Conservation (phyloP, 2,113 vertebrate species). For the Sturnira hondurensis region DNA sequence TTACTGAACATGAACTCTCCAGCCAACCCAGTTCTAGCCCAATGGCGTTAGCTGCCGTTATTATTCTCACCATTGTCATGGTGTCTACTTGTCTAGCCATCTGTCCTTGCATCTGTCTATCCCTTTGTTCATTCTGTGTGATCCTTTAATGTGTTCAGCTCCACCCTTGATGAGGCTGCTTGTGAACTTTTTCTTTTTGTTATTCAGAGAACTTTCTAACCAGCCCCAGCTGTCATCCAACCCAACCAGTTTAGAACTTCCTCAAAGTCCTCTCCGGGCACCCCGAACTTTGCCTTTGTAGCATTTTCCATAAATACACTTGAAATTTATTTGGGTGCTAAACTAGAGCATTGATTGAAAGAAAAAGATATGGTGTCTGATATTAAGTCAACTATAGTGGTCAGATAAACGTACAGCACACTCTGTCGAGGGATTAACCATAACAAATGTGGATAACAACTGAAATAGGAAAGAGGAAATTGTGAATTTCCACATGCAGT, state of each 20-base stretch:
- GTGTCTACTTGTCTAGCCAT: not conserved
- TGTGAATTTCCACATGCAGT: no score
- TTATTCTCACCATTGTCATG: not conserved
- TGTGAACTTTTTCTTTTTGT: not conserved
- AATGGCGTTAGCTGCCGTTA: not conserved
- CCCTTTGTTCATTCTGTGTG: not conserved
- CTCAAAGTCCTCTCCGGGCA: not conserved
- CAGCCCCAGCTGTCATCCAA: not conserved
- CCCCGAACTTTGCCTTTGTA: not conserved
- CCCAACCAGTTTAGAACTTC: not conserved
- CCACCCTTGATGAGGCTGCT: not conserved
- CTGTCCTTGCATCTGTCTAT: not conserved
- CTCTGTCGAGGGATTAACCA: not conserved
- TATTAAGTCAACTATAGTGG: not conserved
- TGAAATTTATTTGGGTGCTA: not conserved
- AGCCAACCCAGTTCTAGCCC: not conserved
- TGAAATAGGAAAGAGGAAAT: not conserved
- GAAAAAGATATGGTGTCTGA: not conserved
- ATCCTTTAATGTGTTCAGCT: not conserved
- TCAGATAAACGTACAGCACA: not conserved
- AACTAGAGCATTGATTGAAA: not conserved
- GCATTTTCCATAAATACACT: not conserved
- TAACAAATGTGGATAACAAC: not conserved
- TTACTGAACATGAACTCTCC: not conserved
- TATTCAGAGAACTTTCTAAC: not conserved